Percentiles rank a stretch among this genome's conserved stretches.
phyloP scores from a whole-genome alignment of 1,140 invertebrate genomes.

The Orussus abietinus region DNA sequence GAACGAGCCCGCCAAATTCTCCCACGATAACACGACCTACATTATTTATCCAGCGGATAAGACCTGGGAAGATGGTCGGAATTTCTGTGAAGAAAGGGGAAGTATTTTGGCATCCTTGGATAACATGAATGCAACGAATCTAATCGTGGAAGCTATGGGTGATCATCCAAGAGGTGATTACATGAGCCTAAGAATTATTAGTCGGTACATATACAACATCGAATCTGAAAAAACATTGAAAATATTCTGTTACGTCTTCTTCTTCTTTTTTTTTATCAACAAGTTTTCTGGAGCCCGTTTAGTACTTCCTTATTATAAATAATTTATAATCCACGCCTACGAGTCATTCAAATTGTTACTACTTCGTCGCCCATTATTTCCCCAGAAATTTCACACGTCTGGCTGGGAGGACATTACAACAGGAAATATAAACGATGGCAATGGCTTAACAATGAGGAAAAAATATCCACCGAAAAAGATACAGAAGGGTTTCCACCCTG shows the following conservation, averaged over 20 bases:
- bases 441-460: constrained; percentile 23
- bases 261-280: not conserved
- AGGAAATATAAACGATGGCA: constrained; percentile 21
- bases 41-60: constrained; percentile 29
- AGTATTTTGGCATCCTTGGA: constrained; percentile 26
- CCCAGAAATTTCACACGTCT: constrained; percentile 27
- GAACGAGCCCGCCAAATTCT: constrained; percentile 27
- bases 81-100: constrained; percentile 24
- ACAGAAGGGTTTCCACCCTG: constrained; percentile 24
- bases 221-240: not conserved
- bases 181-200: constrained; percentile 1
- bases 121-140: constrained; percentile 19
- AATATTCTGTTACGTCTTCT: no score
- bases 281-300: no score
- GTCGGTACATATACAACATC: not conserved
- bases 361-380: no score
- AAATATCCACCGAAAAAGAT: constrained; percentile 19
- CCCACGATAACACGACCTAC: constrained; percentile 23
- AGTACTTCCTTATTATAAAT: no score
- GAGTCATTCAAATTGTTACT: no score
- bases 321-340: no score
- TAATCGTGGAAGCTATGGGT: constrained; percentile 30
- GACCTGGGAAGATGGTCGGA: constrained; percentile 25
- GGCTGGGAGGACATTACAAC: constrained; percentile 23
- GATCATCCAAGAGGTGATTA: constrained; percentile 30